Evolutionary conservation across 2,113 vertebrate genomes (phyloP).

Genomic region (Seriola rivoliana): DNA sequence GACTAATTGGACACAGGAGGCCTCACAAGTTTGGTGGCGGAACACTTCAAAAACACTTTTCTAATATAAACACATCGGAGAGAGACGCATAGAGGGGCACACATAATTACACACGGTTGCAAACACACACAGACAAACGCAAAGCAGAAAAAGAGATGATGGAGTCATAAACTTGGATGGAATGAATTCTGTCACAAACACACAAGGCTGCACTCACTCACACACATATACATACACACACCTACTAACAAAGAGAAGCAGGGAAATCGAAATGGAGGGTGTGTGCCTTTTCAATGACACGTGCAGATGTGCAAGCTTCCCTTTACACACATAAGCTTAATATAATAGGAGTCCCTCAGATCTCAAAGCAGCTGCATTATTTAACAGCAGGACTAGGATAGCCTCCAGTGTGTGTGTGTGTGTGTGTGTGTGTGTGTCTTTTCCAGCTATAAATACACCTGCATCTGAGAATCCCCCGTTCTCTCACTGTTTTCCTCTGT

Average conservation of each 20-base stretch:
- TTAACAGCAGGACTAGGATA: constrained; percentile 77
- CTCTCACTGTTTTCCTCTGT: constrained; percentile 35
- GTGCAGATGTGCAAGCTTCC: constrained; percentile 25
- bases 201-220: constrained; percentile 22
- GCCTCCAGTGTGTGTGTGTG: constrained; percentile 54
- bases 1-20: constrained; percentile 84
- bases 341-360: constrained; percentile 74
- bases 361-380: constrained; percentile 79
- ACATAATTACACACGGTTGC: constrained; percentile 47
- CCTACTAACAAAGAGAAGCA: constrained; percentile 17
- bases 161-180: constrained; percentile 33
- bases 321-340: constrained; percentile 41
- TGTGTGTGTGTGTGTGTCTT: constrained; percentile 24
- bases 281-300: constrained; percentile 45
- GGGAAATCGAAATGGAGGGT: background rate
- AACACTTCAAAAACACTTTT: constrained; percentile 71
- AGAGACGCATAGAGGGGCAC: constrained; percentile 18
- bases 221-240: background rate
- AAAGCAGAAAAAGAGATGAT: constrained; percentile 17
- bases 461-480: constrained; percentile 72
- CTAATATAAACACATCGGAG: constrained; percentile 52
- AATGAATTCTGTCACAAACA: constrained; percentile 33
- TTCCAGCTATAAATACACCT: constrained; percentile 79
- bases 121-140: constrained; percentile 24
- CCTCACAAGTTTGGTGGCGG: constrained; percentile 65